Conservation (phyloP, 2,888 invertebrate genomes). For the Epistrophella euchroma region DNA sequence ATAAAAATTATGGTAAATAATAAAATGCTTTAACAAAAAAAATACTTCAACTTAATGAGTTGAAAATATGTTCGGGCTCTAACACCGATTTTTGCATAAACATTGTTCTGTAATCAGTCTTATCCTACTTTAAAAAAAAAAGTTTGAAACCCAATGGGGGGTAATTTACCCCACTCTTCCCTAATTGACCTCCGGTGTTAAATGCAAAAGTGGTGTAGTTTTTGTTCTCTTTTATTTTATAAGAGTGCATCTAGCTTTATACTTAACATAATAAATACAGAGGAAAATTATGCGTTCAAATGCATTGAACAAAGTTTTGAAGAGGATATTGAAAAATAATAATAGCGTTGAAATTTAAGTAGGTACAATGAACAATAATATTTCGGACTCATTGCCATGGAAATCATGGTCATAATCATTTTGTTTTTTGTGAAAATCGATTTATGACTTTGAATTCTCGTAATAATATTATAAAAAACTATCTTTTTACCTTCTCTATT, state of each 20-base stretch:
- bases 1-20: no score
- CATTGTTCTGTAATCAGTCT: no score
- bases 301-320: slow-evolving; percentile 18
- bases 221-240: neutral
- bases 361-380: neutral
- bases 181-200: neutral
- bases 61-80: no score
- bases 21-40: no score
- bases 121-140: no score
- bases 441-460: neutral
- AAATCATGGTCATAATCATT: slow-evolving; percentile 12
- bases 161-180: neutral
- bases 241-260: neutral
- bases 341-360: slow-evolving; percentile 5
- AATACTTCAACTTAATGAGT: no score
- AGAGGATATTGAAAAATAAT: slow-evolving; percentile 9
- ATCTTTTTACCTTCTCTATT: no score
- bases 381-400: slow-evolving; percentile 4
- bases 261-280: neutral
- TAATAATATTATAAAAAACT: no score
- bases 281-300: neutral
- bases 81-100: no score
- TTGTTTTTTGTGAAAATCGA: neutral
- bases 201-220: neutral
- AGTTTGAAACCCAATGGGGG: no score